A percentile compares a stretch with the other conserved stretches of the same genome.
Conservation (phyloP, 1,140 invertebrate genomes). For the Lanistes nyassanus region DNA sequence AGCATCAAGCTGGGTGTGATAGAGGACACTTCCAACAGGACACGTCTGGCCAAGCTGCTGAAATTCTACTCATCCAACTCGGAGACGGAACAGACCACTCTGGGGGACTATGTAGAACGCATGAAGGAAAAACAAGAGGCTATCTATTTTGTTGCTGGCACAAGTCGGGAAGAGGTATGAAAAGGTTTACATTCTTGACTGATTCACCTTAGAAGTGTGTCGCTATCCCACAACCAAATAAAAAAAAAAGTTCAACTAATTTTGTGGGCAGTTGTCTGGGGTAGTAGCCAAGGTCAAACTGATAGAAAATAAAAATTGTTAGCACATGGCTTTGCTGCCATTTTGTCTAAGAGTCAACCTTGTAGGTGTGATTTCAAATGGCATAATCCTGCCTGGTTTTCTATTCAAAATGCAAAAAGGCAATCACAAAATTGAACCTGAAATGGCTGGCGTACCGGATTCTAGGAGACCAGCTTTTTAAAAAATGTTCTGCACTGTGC, state of each 20-base stretch:
- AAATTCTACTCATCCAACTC: conserved; percentile 88
- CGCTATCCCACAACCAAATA: neutral
- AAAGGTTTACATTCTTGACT: neutral
- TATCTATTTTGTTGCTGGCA: conserved; percentile 97
- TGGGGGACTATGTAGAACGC: conserved; percentile 90
- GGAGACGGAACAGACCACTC: conserved; percentile 76
- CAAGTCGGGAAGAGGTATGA: conserved; percentile 80
- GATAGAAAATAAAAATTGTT: no score
- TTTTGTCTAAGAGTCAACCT: no score
- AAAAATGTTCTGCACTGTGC: no score
- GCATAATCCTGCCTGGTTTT: no score
- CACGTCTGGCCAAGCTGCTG: conserved; percentile 92
- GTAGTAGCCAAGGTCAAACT: no score
- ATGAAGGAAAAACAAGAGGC: conserved; percentile 98
- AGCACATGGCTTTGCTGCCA: no score
- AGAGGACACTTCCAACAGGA: conserved; percentile 96
- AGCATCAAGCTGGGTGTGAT: conserved; percentile 96
- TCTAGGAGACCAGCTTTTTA: no score
- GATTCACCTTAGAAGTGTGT: neutral
- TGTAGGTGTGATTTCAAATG: no score
- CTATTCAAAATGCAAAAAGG: no score
- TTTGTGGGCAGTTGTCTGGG: neutral
- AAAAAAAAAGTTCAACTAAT: neutral
- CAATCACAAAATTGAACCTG: no score
- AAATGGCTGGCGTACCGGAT: no score